These are phyloP conservation scores for Notodonta dromedarius DNA, from an alignment of 2,888 invertebrate genomes.

Conservation along the genomic window DNA sequence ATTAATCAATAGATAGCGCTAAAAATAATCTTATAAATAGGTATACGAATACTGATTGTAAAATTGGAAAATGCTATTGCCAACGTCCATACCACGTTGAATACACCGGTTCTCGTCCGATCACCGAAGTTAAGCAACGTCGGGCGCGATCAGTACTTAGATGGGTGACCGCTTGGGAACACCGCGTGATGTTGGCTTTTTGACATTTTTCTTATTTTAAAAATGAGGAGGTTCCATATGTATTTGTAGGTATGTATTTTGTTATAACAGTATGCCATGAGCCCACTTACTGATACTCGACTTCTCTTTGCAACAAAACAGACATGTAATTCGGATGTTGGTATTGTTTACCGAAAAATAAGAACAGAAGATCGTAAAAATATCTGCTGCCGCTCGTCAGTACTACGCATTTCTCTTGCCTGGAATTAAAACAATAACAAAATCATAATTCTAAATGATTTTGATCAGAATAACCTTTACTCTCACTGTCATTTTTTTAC, in stretches of 20 bases:
- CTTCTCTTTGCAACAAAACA: constrained; percentile 47
- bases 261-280: background rate
- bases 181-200: constrained; percentile 60
- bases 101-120: constrained; percentile 58
- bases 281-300: constrained; percentile 42
- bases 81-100: constrained; percentile 70
- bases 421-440: constrained; percentile 42
- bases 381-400: constrained; percentile 67
- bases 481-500: too few species aligned
- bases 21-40: background rate
- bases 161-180: constrained; percentile 71
- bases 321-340: constrained; percentile 76
- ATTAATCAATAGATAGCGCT: background rate
- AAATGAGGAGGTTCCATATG: too few species aligned
- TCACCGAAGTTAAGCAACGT: constrained; percentile 55
- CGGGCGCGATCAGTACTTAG: constrained; percentile 72
- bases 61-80: constrained; percentile 7
- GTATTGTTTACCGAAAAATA: constrained; percentile 84
- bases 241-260: background rate
- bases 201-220: background rate
- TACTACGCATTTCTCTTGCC: constrained; percentile 80
- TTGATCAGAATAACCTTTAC: too few species aligned
- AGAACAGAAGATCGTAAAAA: constrained; percentile 82
- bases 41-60: background rate
- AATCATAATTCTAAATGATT: too few species aligned